Base-by-base conservation (phyloP, 2,797 vertebrate genomes). In the Trachops cirrhosus region DNA sequence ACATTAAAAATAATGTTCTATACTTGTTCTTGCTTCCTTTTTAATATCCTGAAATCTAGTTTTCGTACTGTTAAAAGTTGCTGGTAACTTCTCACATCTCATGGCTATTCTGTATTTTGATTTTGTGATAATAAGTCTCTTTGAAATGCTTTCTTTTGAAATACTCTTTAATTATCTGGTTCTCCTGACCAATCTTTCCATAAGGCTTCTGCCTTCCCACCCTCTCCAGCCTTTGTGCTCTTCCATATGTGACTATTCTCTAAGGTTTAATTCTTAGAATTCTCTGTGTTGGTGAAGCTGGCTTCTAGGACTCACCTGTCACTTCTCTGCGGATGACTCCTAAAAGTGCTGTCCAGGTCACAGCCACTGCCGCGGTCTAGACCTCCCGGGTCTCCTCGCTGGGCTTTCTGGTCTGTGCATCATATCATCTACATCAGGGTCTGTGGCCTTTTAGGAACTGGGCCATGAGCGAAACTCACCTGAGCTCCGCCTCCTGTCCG, bases 61-160 rank as follows among this genome's bases (percentile, higher is more conserved):
- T 93, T 93, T 93, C 91, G 44, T 75, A 71, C n/a, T 89, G 3
- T 75, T 88, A 80, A 89, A 90, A n/a, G 16, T 86, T 95, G 19
- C 44, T 68, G 78, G 22, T 89, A 14, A 73, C 26, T 9, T 88
- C 44, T 96, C 71, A 90, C 87, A 64, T 90, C 19, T 83, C 48
- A 37, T 68, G 59, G 24, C 37, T 71, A 41, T 90, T 91, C n/a
- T 85, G 10, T 75, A 62, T 91, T 91, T 93, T 93, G n/a, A 32
- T 70, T 94, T 91, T 71, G 44, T 88, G 54, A 50, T 93, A 21
- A 24, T 64, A 39, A 89, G 7, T 37, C 34, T 92, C 54, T 46
- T 75, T 88, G 32, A 88, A 93, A 50, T 93, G 16, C 59, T 80
- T 22, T 94, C 52, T 9, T 88, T 41, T 88, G 74, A 39, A n/a